Percentiles rank a stretch among this genome's conserved stretches.
These are phyloP conservation scores for Ornithoptera priamus DNA, from an alignment of 2,888 invertebrate species.

Conservation along the genomic window DNA sequence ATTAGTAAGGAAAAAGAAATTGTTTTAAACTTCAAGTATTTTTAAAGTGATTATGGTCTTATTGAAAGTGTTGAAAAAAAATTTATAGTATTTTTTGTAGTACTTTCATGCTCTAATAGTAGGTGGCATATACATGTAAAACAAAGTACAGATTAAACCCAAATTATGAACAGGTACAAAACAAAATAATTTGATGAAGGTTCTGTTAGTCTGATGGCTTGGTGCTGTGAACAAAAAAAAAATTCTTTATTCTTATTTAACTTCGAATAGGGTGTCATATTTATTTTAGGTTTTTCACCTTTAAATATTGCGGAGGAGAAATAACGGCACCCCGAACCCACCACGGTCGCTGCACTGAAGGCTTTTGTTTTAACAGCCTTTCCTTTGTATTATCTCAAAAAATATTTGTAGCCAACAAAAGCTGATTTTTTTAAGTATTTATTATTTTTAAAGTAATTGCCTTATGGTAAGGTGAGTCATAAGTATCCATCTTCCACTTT, in stretches of 20 bases:
- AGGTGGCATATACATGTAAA: too few relatives aligned
- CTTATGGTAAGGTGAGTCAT: background rate
- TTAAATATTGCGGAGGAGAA: constrained; percentile 5
- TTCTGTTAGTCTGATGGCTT: too few relatives aligned
- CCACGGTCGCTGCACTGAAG: background rate
- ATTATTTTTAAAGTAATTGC: background rate
- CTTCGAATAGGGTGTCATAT: background rate
- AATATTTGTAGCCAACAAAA: background rate
- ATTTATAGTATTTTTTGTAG: too few relatives aligned
- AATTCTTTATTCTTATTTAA: background rate
- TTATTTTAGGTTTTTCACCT: constrained; percentile 2
- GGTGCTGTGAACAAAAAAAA: too few relatives aligned
- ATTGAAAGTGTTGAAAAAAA: too few relatives aligned
- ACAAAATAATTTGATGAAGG: too few relatives aligned
- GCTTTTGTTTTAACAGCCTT: constrained; percentile 4
- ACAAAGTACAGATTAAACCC: too few relatives aligned
- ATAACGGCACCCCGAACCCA: constrained; percentile 6
- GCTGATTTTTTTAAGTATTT: background rate
- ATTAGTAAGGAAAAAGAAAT: too few relatives aligned
- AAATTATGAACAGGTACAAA: too few relatives aligned
- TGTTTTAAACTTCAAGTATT: too few relatives aligned
- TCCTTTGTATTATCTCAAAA: constrained; percentile 3
- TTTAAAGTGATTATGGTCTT: too few relatives aligned
- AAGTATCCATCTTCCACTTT: background rate
- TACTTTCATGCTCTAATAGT: too few relatives aligned